These are phyloP conservation scores for Cryptops parisi DNA, from an alignment of 2,888 invertebrate genomes.

Conservation along the genomic window DNA sequence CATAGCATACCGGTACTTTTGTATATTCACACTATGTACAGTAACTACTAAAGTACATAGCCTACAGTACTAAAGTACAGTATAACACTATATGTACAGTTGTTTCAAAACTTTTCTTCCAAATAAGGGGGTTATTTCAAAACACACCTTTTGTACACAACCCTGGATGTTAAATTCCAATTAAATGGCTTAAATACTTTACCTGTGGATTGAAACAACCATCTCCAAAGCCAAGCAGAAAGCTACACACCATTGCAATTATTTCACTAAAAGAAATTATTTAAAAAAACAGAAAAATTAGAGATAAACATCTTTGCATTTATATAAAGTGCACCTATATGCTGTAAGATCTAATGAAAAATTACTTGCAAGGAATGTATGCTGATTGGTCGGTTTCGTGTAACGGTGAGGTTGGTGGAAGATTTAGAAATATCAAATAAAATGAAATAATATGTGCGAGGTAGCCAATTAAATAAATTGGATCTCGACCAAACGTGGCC, in stretches of 20 bases:
- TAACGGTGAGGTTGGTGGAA: conserved; percentile 70
- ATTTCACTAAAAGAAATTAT: not conserved
- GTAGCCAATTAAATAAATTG: conserved; percentile 77
- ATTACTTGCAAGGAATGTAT: conserved; percentile 38
- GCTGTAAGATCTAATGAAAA: no score
- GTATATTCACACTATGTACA: no score
- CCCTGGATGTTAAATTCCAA: no score
- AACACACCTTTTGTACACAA: no score
- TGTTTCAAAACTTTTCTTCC: no score
- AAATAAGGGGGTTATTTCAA: no score
- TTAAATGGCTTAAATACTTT: not conserved
- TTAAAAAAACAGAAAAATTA: not conserved
- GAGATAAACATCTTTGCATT: not conserved
- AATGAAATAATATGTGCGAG: conserved; percentile 68
- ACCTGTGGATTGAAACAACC: conserved; percentile 85
- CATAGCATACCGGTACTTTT: no score
- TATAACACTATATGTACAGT: no score
- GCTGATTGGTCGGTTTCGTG: conserved; percentile 42
- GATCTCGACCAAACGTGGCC: conserved; percentile 70
- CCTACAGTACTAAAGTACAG: no score
- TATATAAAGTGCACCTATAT: no score
- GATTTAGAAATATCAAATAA: conserved; percentile 71
- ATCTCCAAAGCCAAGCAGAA: conserved; percentile 87
- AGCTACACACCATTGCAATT: conserved; percentile 69
- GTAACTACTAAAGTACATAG: no score